These are phyloP conservation scores for Benthosema pterotum DNA, from an alignment of 2,797 vertebrate genomes.

Conservation along the genomic window DNA sequence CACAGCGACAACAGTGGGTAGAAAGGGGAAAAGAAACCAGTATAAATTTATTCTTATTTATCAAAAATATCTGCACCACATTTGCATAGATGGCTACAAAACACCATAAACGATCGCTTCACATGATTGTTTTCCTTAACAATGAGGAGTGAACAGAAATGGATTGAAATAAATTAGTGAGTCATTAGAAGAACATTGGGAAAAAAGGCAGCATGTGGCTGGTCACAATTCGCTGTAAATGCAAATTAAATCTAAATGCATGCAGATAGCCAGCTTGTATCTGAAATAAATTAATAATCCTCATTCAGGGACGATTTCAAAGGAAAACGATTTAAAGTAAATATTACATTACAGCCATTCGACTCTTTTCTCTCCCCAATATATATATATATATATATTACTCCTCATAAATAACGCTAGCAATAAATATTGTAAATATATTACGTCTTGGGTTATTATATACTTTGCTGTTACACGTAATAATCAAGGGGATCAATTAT, in stretches of 20 bases:
- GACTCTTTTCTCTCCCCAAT: conserved; percentile 36
- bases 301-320: conserved; percentile 14
- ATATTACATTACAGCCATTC: conserved; percentile 1
- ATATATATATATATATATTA: conserved; percentile 35
- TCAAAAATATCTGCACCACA: conserved; percentile 76
- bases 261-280: conserved; percentile 17
- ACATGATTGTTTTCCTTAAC: conserved; percentile 38
- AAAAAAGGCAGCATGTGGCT: neutral
- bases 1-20: conserved; percentile 12
- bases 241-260: conserved; percentile 24
- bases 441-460: conserved; percentile 64
- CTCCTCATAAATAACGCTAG: conserved; percentile 50
- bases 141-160: conserved; percentile 19
- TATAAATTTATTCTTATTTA: conserved; percentile 76
- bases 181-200: too few species aligned
- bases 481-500: conserved; percentile 40
- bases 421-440: conserved; percentile 79
- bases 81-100: conserved; percentile 80
- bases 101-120: conserved; percentile 50
- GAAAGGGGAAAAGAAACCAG: conserved; percentile 53
- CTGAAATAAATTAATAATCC: conserved; percentile 12
- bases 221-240: neutral
- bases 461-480: conserved; percentile 49
- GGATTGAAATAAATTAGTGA: conserved; percentile 11
- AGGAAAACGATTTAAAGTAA: neutral